Conservation (phyloP, 2,797 vertebrate genomes). For the Hoplostethus atlanticus region DNA sequence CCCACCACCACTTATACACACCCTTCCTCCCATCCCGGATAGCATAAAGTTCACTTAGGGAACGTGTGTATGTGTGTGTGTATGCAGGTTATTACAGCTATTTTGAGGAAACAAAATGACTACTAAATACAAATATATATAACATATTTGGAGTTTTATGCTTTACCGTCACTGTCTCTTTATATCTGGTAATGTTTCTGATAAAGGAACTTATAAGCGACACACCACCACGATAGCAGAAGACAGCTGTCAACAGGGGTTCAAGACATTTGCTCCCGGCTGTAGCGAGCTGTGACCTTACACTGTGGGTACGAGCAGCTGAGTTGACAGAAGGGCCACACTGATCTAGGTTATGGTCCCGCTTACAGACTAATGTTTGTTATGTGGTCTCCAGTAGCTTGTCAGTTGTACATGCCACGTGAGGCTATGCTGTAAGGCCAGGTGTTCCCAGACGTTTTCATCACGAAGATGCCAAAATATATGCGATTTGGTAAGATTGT, state of each 20-base stretch:
- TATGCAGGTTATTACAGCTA: background rate
- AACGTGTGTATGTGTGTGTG: too few species aligned
- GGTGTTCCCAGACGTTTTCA: too few species aligned
- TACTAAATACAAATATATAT: too few species aligned
- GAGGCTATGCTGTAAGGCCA: too few species aligned
- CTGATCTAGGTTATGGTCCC: constrained; percentile 15
- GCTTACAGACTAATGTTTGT: background rate
- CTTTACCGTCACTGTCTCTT: too few species aligned
- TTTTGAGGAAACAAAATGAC: too few species aligned
- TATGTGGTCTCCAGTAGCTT: too few species aligned
- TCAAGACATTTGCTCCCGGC: constrained; percentile 4
- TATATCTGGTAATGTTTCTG: too few species aligned
- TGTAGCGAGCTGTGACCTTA: constrained; percentile 25
- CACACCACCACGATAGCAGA: constrained; percentile 30
- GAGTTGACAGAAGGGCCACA: constrained; percentile 3
- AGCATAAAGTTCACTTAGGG: constrained; percentile 22
- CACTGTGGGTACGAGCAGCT: constrained; percentile 2
- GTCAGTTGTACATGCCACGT: too few species aligned
- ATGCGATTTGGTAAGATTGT: too few species aligned
- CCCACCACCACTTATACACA: background rate
- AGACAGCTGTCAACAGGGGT: constrained; percentile 23
- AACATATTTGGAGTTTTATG: too few species aligned
- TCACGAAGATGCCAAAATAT: too few species aligned
- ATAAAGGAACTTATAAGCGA: background rate
- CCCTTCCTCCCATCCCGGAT: background rate